These are phyloP conservation scores for Neodiprion fabricii DNA, from an alignment of 1,140 invertebrate genomes.

Conservation along the genomic window DNA sequence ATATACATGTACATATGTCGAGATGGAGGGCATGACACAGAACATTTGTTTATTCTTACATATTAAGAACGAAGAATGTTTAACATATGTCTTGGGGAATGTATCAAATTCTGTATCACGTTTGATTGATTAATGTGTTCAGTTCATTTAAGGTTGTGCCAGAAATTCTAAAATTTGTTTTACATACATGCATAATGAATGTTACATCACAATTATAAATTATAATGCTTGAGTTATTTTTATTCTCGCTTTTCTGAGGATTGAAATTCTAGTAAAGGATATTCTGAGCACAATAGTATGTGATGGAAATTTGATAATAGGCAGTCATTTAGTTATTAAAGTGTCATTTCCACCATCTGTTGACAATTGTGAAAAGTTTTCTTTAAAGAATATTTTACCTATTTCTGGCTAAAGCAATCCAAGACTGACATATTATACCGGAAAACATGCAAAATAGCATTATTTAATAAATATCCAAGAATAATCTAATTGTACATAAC, in stretches of 20 bases:
- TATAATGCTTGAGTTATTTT: neutral
- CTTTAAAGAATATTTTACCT: neutral
- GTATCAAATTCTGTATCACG: too few species aligned
- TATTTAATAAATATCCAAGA: neutral
- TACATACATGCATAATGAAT: neutral
- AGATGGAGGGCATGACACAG: too few species aligned
- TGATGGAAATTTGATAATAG: neutral
- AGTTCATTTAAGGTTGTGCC: too few species aligned
- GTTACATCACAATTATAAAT: neutral
- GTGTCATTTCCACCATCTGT: neutral
- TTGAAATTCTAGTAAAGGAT: too few species aligned
- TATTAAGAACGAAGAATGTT: too few species aligned
- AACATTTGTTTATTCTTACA: too few species aligned
- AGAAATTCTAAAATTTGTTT: too few species aligned
- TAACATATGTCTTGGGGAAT: too few species aligned
- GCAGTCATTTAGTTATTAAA: neutral
- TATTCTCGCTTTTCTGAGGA: neutral
- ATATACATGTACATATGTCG: too few species aligned
- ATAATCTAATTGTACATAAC: neutral
- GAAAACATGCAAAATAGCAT: neutral
- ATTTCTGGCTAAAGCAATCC: conserved; percentile 5
- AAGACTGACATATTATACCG: conserved; percentile 13
- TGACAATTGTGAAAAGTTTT: neutral
- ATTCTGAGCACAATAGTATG: too few species aligned
- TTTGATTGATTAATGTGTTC: too few species aligned